Conservation (phyloP, 2,797 vertebrate genomes). For the Poeciliopsis presidionis region DNA sequence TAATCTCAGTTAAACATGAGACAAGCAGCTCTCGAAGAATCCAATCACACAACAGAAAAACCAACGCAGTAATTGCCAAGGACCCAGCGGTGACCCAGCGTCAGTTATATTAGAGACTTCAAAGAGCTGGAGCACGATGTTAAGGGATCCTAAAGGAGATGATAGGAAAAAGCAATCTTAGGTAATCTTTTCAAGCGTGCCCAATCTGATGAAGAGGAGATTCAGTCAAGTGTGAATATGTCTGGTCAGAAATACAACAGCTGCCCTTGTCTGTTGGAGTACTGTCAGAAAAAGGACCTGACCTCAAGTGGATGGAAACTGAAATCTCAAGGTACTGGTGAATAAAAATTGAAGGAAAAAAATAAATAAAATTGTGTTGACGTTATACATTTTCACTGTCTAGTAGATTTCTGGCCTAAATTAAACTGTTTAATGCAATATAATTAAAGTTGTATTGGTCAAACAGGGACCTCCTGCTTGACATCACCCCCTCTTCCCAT, state of each 20-base stretch:
- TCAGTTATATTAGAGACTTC: slow-evolving; percentile 81
- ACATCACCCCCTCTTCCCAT: neutral
- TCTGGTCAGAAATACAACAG: slow-evolving; percentile 77
- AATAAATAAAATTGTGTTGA: neutral
- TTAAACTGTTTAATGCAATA: neutral
- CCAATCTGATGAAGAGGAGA: slow-evolving; percentile 77
- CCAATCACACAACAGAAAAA: slow-evolving; percentile 67
- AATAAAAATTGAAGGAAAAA: slow-evolving; percentile 34
- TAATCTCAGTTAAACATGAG: slow-evolving; percentile 34
- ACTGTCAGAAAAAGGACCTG: slow-evolving; percentile 57
- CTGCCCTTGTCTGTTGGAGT: slow-evolving; percentile 74
- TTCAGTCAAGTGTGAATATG: slow-evolving; percentile 76
- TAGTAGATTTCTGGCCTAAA: neutral
- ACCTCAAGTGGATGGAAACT: slow-evolving; percentile 60
- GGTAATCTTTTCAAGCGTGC: slow-evolving; percentile 73
- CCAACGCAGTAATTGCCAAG: slow-evolving; percentile 75
- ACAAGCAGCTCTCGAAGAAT: slow-evolving; percentile 62
- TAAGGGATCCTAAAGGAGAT: slow-evolving; percentile 75
- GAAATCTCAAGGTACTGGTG: slow-evolving; percentile 27
- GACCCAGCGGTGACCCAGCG: slow-evolving; percentile 67
- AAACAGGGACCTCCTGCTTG: neutral
- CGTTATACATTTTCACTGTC: neutral
- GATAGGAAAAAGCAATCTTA: slow-evolving; percentile 72
- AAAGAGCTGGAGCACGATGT: slow-evolving; percentile 79
- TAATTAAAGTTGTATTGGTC: neutral